Percentiles rank a stretch among this genome's conserved stretches.
These are phyloP conservation scores for Cataglyphis livida DNA, from an alignment of 2,888 invertebrate species.

Conservation along the genomic window DNA sequence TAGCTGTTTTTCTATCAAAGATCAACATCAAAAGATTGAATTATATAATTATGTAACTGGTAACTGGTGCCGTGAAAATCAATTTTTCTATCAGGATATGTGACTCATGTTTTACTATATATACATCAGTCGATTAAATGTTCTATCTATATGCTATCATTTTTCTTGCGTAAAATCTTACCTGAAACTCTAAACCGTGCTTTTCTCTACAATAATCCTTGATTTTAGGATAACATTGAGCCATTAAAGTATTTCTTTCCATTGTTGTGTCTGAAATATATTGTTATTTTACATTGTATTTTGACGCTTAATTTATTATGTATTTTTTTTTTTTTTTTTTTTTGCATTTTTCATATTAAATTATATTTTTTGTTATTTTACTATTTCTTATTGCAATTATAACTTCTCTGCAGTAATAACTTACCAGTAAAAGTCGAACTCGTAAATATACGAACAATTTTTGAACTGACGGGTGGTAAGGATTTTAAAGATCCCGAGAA, in stretches of 20 bases:
- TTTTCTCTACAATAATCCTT: conserved; percentile 99
- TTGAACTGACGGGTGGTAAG: conserved; percentile 97
- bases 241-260: conserved; percentile 99
- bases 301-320: background rate
- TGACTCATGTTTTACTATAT: conserved; percentile 39
- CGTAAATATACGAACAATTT: conserved; percentile 99
- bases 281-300: background rate
- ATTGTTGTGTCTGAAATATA: conserved; percentile 94
- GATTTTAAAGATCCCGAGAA: conserved; percentile 95
- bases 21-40: conserved; percentile 18
- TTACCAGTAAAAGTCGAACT: conserved; percentile 99
- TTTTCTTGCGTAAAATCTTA: conserved; percentile 82
- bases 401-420: conserved; percentile 46
- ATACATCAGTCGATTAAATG: background rate
- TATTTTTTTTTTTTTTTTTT: conserved; percentile 22
- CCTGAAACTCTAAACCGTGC: conserved; percentile 99
- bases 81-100: conserved; percentile 69
- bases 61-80: conserved; percentile 71
- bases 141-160: background rate
- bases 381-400: background rate
- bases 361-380: background rate
- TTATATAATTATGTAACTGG: conserved; percentile 43
- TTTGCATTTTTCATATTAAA: background rate
- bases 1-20: background rate
- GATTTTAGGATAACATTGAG: conserved; percentile 98